Evolutionary conservation across 2,888 invertebrate species (phyloP), one percentile per base, ranked within the genome.

Genomic region (Caenorhabditis sulstoni): DNA sequence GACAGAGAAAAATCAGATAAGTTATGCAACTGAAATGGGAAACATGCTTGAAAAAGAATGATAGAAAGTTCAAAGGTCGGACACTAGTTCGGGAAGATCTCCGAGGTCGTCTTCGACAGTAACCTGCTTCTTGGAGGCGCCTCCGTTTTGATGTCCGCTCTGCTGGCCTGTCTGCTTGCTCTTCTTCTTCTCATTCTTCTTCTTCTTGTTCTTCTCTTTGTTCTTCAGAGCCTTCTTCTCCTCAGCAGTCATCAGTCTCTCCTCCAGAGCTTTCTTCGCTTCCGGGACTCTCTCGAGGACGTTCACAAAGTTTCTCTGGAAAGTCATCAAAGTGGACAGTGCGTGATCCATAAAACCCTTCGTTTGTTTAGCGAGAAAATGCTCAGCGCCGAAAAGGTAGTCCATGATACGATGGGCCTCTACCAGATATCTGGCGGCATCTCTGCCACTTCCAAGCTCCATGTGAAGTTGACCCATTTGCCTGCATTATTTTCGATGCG

Each of bases 361-460:
- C 5, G 79, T 70, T 55, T 74, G 68, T 22, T 22, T 50, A 14
- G 61, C 59, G 14, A 68, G 66, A 39, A 59, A 74, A 65, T 79
- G 79, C 1, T 65, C 55, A 14, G 45, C 18, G 23, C 67, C 79
- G n/a, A 79, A 79, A 5, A 79, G 55, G 55, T 79, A 79, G 55
- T 79, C 79, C 74, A 81, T 74, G 41, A 83, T 80, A 3, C 76
- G 61, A 50, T 79, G 70, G 8, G 83, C 66, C 57, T 83, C 81
- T 11, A 70, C 44, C 1, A 80, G 23, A 45, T 81, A 83, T 65
- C 75, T 76, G 0, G 71, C 66, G 0, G 78, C 77, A 9, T 81
- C 81, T 52, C 66, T 61, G 12, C 64, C 64, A 41, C 75, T 71
- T 22, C 55, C 68, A 1, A 83, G 23, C n/a, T 74, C 74, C 22